phyloP scores from a whole-genome alignment of 2,113 vertebrate species.

The Silurus meridionalis region DNA sequence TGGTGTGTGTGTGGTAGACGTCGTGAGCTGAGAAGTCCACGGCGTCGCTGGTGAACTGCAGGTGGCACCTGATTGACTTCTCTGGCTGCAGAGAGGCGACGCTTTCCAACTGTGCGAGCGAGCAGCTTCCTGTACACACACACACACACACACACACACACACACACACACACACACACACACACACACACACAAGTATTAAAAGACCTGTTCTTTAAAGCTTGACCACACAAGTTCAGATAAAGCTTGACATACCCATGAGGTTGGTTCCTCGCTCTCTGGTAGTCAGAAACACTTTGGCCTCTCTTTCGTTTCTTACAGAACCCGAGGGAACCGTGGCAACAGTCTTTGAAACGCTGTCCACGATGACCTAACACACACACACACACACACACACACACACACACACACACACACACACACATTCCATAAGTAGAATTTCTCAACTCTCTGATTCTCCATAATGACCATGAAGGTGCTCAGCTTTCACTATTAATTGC shows the following conservation, averaged over 20 bases:
- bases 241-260: slow-evolving; percentile 73
- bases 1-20: slow-evolving; percentile 75
- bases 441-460: too few relatives aligned
- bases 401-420: background rate
- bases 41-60: slow-evolving; percentile 76
- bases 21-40: slow-evolving; percentile 79
- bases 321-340: slow-evolving; percentile 60
- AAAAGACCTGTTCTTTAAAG: background rate
- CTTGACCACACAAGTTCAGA: background rate
- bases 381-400: slow-evolving; percentile 20
- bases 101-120: slow-evolving; percentile 74
- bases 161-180: background rate
- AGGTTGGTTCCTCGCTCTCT: slow-evolving; percentile 82
- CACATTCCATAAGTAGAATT: too few relatives aligned
- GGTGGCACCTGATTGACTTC: slow-evolving; percentile 78
- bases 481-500: too few relatives aligned
- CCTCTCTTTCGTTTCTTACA: slow-evolving; percentile 67
- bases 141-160: background rate
- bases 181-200: background rate
- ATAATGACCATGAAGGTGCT: too few relatives aligned
- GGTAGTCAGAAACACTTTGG: slow-evolving; percentile 77
- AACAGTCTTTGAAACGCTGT: slow-evolving; percentile 67
- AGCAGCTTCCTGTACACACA: slow-evolving; percentile 78
- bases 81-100: slow-evolving; percentile 80
- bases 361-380: slow-evolving; percentile 72